Evolutionary conservation across 2,113 vertebrate genomes (phyloP).

Genomic region (Hippocampus abdominalis): DNA sequence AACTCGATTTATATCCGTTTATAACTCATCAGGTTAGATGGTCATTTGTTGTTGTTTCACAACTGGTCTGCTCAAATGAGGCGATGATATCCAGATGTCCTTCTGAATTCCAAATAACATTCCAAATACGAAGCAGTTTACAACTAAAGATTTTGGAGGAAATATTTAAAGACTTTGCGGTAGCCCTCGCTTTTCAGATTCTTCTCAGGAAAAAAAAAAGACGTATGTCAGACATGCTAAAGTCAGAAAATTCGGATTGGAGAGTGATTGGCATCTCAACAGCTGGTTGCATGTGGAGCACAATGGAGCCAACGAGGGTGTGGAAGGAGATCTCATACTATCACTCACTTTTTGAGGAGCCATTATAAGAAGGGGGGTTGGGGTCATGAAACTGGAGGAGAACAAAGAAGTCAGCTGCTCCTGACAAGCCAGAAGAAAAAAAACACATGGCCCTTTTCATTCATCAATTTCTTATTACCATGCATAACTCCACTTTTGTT

Average conservation of each 20-base stretch:
- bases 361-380: constrained; percentile 44
- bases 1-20: background rate
- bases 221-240: constrained; percentile 1
- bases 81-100: background rate
- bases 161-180: background rate
- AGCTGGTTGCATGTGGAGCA: constrained; percentile 41
- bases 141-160: background rate
- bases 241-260: background rate
- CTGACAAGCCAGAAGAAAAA: constrained; percentile 68
- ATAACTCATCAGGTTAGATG: background rate
- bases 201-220: background rate
- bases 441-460: constrained; percentile 26
- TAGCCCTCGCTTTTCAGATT: background rate
- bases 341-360: constrained; percentile 43
- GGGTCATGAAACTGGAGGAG: constrained; percentile 45
- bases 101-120: background rate
- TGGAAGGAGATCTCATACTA: constrained; percentile 44
- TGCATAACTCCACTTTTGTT: background rate
- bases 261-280: constrained; percentile 19
- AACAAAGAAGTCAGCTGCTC: constrained; percentile 75
- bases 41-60: background rate
- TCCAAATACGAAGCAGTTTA: background rate
- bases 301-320: constrained; percentile 15
- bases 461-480: constrained; percentile 27
- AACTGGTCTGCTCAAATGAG: background rate